A percentile compares a stretch with the other conserved stretches of the same genome.
Conservation (phyloP, 2,113 vertebrate species). For the Mesembrinibis cayennensis region DNA sequence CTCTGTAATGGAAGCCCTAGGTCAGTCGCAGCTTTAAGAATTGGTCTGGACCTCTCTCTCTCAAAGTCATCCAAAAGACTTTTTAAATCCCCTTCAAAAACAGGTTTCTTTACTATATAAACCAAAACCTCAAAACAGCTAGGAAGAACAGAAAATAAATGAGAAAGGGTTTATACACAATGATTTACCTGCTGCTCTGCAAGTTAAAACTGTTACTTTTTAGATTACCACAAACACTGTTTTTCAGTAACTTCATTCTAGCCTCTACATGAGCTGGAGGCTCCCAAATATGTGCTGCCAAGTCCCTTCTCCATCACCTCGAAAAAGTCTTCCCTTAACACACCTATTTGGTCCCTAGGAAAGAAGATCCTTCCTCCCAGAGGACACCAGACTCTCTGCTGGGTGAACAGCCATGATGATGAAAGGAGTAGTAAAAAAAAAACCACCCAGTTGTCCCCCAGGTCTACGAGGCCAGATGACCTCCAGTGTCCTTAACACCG, state of each 20-base stretch:
- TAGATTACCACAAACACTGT: background rate
- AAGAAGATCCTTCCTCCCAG: background rate
- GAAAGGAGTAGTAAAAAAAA: background rate
- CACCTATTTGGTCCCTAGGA: background rate
- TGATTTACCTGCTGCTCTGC: background rate
- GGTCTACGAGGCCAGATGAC: background rate
- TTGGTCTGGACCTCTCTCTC: background rate
- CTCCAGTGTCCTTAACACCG: background rate
- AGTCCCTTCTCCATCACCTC: background rate
- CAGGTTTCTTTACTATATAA: background rate
- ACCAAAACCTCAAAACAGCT: background rate
- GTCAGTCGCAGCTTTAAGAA: background rate
- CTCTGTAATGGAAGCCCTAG: background rate
- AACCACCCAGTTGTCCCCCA: fast-evolving
- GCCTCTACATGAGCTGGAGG: background rate
- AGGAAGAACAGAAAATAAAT: background rate
- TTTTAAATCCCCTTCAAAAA: background rate
- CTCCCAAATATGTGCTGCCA: background rate
- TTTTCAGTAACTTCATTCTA: background rate
- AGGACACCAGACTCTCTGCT: background rate
- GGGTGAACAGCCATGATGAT: fast-evolving
- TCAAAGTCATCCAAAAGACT: background rate
- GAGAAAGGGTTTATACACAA: background rate
- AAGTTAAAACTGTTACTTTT: background rate
- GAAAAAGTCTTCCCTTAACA: background rate